These are phyloP conservation scores for Takifugu flavidus DNA, from an alignment of 2,113 vertebrate genomes.

Conservation along the genomic window DNA sequence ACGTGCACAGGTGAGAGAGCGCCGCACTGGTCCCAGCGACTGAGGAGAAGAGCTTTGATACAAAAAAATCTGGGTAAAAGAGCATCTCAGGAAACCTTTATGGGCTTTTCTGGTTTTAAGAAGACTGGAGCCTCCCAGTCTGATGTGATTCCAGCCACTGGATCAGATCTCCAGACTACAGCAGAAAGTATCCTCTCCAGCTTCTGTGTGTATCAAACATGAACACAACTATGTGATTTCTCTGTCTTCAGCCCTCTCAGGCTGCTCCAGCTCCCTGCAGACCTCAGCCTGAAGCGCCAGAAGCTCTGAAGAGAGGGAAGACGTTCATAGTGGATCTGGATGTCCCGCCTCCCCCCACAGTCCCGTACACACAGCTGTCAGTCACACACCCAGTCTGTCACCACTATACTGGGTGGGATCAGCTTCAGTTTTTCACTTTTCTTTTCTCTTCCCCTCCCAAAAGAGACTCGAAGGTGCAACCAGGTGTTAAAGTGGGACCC, in stretches of 20 bases:
- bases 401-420: not conserved
- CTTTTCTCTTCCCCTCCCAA: conserved; percentile 52
- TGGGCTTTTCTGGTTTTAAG: no score
- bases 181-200: no score
- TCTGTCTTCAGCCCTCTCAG: conserved; percentile 55
- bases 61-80: not conserved
- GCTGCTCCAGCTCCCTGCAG: conserved; percentile 63
- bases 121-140: not conserved
- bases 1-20: not conserved
- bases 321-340: conserved; percentile 85
- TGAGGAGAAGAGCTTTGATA: not conserved
- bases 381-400: conserved; percentile 1
- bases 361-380: conserved; percentile 83
- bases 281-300: conserved; percentile 68
- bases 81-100: not conserved
- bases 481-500: conserved; percentile 67
- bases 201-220: no score
- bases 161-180: no score
- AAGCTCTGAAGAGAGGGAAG: conserved; percentile 81
- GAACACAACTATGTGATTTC: not conserved
- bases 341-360: conserved; percentile 85
- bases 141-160: no score
- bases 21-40: no score
- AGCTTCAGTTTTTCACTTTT: not conserved
- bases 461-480: conserved; percentile 65